Evolutionary conservation across 2,113 vertebrate species (phyloP).

Genomic region (Salvator merianae): DNA sequence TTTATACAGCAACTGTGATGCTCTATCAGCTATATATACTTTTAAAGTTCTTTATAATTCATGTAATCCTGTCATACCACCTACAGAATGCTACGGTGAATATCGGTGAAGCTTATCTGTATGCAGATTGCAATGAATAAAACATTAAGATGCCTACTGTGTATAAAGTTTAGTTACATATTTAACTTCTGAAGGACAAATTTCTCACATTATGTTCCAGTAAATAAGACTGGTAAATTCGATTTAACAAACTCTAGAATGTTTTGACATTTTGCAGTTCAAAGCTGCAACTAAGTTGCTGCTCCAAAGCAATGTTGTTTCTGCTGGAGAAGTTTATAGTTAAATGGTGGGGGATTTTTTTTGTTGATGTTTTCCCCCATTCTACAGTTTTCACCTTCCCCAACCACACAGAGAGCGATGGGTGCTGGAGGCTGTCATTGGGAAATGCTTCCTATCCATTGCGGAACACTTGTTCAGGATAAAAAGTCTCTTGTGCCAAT

Average conservation of each 20-base stretch:
- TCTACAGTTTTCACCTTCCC: too few species aligned
- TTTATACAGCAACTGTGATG: conserved; percentile 74
- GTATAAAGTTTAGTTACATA: conserved; percentile 75
- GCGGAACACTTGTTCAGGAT: too few species aligned
- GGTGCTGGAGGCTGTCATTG: too few species aligned
- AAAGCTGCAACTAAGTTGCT: neutral
- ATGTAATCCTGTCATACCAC: conserved; percentile 75
- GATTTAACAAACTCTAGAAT: neutral
- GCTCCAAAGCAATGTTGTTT: too few species aligned
- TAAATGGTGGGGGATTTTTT: too few species aligned
- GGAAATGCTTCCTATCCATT: too few species aligned
- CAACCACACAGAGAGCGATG: too few species aligned
- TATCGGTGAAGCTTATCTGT: conserved; percentile 78
- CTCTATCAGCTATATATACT: conserved; percentile 70
- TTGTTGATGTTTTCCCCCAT: too few species aligned
- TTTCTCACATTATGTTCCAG: conserved; percentile 29
- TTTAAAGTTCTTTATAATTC: conserved; percentile 73
- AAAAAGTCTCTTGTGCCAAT: too few species aligned
- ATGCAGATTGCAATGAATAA: conserved; percentile 77
- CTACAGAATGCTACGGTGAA: conserved; percentile 76
- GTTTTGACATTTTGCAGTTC: neutral
- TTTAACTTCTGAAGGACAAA: conserved; percentile 69
- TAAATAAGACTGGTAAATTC: conserved; percentile 44
- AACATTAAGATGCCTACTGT: conserved; percentile 76
- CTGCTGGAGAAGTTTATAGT: too few species aligned